Base-by-base conservation (phyloP, 2,888 invertebrate species). In the Apodemia arnacis region DNA sequence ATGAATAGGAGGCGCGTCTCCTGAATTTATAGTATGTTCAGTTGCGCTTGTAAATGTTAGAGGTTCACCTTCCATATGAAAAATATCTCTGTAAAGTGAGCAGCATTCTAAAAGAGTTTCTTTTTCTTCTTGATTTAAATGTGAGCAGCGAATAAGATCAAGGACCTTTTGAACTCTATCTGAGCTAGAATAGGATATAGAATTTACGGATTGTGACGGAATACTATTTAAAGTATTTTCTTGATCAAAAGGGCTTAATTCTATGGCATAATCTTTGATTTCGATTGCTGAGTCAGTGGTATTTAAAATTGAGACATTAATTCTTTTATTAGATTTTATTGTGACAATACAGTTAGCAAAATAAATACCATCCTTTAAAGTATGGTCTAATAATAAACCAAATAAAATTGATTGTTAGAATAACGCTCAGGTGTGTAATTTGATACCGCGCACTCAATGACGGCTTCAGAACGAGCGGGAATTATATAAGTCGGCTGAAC, bases 271-370 rank as follows among this genome's bases (percentile, higher is more conserved):
- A 18, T 75, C 76, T 66, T 72, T 69, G 41, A 80, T 24, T 54
- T 15, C 21, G 5, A 79, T n/a, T 24, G 15, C n/a, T 3, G 70
- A 21, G 5, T 82, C 75, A 4, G 73, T 38, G 13, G 72, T 83
- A 21, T 86, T 86, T 59, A 80, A 49, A 18, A 80, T 69, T 41
- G 77, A 54, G 10, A 84, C 38, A 77, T 21, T 77, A 34, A 80
- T 75, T 49, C 59, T 54, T 15, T 75, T 66, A 69, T 84, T 77
- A 13, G 63, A n/a, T 15, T 80, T 84, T 24, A 80, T 49, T 31
- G 54, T 34, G n/a, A 75, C 79, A 38, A 82, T 54, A 15, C 82
- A 85, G 27, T 76, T 79, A 21, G 59, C 15, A 78, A 72, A 15
- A 73, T 66, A 18, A 31, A 74, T n/a, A 72, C 49, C 8, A 21